Conservation (phyloP, 1,140 invertebrate genomes). For the Notospermus geniculatus region DNA sequence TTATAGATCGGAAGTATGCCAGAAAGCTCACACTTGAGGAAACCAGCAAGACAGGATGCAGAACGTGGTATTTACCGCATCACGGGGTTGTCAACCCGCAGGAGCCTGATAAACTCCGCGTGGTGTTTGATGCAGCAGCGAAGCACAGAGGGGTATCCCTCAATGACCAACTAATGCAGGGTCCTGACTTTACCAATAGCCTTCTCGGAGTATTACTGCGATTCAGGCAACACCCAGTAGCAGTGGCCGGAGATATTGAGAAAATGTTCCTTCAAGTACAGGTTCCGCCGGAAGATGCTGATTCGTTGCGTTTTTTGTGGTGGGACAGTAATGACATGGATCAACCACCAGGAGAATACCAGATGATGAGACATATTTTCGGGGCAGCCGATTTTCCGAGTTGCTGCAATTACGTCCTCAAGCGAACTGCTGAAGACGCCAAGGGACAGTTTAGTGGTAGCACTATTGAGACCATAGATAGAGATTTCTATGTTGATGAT, state of each 20-base stretch:
- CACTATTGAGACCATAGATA: conserved; percentile 11
- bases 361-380: conserved; percentile 26
- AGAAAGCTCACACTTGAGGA: background rate
- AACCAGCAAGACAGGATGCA: background rate
- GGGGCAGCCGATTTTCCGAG: conserved; percentile 29
- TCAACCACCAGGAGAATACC: conserved; percentile 15
- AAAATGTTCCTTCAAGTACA: conserved; percentile 28
- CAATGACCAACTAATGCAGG: conserved; percentile 30
- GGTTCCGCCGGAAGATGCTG: conserved; percentile 16
- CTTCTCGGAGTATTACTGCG: conserved; percentile 29
- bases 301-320: conserved; percentile 24
- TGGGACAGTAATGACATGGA: conserved; percentile 15
- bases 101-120: conserved; percentile 23
- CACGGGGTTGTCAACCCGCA: conserved; percentile 24
- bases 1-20: background rate
- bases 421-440: conserved; percentile 16
- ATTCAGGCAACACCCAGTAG: conserved; percentile 27
- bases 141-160: conserved; percentile 29
- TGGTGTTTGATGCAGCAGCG: conserved; percentile 29
- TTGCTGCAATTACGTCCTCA: conserved; percentile 20
- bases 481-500: conserved; percentile 28
- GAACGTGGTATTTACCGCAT: conserved; percentile 26
- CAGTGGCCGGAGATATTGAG: conserved; percentile 24
- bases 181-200: conserved; percentile 49
- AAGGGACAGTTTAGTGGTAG: background rate